Evolutionary conservation across 2,113 vertebrate species (phyloP).

Genomic region (Platycercus adscitus): DNA sequence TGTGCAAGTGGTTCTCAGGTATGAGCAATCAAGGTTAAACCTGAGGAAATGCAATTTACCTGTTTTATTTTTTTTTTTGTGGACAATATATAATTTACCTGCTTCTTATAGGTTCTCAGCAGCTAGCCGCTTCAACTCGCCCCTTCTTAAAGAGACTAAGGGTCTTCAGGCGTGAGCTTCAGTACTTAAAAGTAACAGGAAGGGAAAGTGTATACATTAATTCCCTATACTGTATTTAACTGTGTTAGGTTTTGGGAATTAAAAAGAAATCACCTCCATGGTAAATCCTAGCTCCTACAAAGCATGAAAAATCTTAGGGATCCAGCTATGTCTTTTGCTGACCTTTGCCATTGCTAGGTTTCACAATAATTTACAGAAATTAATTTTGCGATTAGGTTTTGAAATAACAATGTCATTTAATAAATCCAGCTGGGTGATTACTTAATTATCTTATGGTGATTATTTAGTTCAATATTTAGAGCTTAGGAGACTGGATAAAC

Average conservation of each 20-base stretch:
- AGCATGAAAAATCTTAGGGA: neutral
- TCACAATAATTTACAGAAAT: neutral
- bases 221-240: neutral
- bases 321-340: neutral
- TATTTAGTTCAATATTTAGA: slow-evolving; percentile 17
- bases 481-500: neutral
- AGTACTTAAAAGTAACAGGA: neutral
- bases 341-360: neutral
- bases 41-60: neutral
- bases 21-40: neutral
- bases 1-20: neutral
- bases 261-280: neutral
- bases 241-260: neutral
- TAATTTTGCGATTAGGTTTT: neutral
- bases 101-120: neutral
- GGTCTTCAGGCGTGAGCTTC: neutral
- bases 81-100: neutral
- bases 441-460: neutral
- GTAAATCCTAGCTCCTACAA: neutral
- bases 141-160: neutral
- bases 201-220: neutral
- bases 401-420: neutral
- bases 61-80: neutral
- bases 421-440: neutral
- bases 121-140: neutral